These are phyloP conservation scores for Saguinus imperator DNA, from an alignment of 2,113 vertebrate genomes.

Conservation along the genomic window DNA sequence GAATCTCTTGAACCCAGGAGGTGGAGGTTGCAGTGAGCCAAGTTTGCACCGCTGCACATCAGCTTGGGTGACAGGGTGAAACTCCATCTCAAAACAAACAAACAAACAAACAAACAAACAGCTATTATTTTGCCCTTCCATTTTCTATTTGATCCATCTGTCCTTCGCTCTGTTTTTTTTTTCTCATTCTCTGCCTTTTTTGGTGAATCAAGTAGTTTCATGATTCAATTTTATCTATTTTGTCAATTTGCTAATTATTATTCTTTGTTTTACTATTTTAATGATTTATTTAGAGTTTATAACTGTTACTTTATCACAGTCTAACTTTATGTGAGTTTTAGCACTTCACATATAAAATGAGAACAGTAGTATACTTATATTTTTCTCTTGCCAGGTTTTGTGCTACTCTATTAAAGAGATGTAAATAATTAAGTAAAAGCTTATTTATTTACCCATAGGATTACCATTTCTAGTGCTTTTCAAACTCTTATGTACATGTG, in stretches of 20 bases:
- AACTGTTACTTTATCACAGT: neutral
- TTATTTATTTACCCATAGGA: neutral
- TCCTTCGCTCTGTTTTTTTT: neutral
- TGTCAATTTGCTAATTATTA: neutral
- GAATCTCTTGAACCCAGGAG: too few species aligned
- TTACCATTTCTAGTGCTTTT: neutral
- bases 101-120: too few species aligned
- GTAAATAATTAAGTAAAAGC: neutral
- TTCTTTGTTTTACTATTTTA: neutral
- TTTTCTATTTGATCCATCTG: neutral
- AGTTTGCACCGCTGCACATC: too few species aligned
- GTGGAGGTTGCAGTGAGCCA: too few species aligned
- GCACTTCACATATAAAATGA: neutral
- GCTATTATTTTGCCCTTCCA: neutral
- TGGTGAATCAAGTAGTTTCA: neutral
- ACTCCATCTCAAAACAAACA: too few species aligned
- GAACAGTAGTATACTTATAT: neutral
- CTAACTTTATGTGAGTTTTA: neutral
- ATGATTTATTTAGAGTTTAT: neutral
- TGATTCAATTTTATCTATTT: neutral
- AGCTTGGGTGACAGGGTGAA: accelerated
- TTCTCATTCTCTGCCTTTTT: neutral
- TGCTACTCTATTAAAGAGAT: neutral
- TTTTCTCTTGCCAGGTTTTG: neutral
- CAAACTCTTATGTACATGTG: neutral